Evolutionary conservation across 2,888 invertebrate species (phyloP).

Genomic region (Dioctria linearis): DNA sequence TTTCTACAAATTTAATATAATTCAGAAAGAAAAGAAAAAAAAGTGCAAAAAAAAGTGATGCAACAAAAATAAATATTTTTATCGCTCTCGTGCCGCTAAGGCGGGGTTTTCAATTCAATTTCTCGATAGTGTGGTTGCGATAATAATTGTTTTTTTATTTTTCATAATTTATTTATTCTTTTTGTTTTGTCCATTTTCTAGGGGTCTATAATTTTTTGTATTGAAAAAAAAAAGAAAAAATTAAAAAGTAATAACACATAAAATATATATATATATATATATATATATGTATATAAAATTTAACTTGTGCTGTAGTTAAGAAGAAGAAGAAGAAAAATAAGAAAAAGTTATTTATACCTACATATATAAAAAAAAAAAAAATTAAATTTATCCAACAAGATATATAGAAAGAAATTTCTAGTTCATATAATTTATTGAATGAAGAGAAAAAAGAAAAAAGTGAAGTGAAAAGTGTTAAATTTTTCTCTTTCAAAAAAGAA

Average conservation of each 20-base stretch:
- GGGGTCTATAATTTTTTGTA: conserved; percentile 28
- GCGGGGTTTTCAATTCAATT: too few species aligned
- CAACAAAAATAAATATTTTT: too few species aligned
- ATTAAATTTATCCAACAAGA: not conserved
- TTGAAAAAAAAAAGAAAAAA: conserved; percentile 15
- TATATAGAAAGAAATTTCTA: conserved; percentile 22
- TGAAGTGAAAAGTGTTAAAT: conserved; percentile 41
- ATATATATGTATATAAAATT: not conserved
- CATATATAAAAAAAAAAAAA: conserved; percentile 2
- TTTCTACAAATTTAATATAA: not conserved
- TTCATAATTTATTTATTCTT: not conserved
- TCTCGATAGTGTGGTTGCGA: not conserved
- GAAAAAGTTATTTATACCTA: too few species aligned
- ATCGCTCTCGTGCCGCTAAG: too few species aligned
- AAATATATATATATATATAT: not conserved
- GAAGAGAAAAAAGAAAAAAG: conserved; percentile 47
- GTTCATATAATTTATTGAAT: conserved; percentile 41
- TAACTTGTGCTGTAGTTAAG: conserved; percentile 42
- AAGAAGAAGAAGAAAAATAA: not conserved
- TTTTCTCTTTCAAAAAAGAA: not conserved
- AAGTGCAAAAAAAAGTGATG: too few species aligned
- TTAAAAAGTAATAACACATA: conserved; percentile 7
- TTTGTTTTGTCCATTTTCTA: not conserved
- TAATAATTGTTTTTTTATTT: not conserved
- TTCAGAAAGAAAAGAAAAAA: too few species aligned